phyloP scores from a whole-genome alignment of 2,113 vertebrate species.

The Psophia crepitans region DNA sequence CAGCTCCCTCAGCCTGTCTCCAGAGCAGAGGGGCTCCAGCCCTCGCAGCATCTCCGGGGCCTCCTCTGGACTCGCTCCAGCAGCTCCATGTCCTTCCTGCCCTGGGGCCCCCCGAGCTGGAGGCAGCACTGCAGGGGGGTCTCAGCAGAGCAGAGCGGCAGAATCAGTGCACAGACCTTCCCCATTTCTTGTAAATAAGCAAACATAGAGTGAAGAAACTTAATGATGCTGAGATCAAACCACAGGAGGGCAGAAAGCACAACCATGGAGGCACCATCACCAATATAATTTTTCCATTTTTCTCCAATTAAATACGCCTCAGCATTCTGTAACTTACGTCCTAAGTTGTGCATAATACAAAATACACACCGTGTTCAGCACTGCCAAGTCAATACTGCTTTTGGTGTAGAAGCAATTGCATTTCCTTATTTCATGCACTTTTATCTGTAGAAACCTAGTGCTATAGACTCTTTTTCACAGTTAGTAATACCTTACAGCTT shows the following conservation, averaged over 20 bases:
- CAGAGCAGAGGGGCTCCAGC: no score
- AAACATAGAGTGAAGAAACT: neutral
- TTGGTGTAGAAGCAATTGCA: neutral
- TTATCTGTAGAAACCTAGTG: neutral
- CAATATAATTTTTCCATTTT: neutral
- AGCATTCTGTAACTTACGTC: accelerated
- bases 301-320: neutral
- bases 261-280: neutral
- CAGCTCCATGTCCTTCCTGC: no score
- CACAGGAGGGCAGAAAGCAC: neutral
- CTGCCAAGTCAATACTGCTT: neutral
- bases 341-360: neutral
- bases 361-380: neutral
- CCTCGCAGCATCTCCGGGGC: no score
- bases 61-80: no score
- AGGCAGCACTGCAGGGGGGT: no score
- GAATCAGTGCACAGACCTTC: neutral
- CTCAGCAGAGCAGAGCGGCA: no score
- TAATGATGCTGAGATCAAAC: neutral
- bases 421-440: neutral
- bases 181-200: neutral
- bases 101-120: no score
- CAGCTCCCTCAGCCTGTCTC: no score
- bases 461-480: neutral
- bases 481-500: neutral